Evolutionary conservation across 2,113 vertebrate genomes (phyloP), one percentile per base, ranked within the genome.

Genomic region (Cololabis saira): DNA sequence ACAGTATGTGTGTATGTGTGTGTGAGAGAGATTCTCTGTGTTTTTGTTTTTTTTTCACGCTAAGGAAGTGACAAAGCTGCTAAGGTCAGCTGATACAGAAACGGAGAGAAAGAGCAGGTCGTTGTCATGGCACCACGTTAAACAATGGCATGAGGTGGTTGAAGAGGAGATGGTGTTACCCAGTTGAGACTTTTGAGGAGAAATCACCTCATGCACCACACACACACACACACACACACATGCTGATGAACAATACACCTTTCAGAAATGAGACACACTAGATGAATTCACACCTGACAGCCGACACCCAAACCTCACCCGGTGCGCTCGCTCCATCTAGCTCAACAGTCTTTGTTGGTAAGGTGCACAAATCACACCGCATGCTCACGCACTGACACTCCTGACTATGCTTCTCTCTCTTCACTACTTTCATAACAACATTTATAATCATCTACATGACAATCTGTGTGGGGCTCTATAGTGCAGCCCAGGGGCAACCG

Each of bases 21-120:
- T 61, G 49, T 60, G 83, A 33, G 76, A 78, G 82, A 82, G 68
- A 72, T 81, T 88, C 83, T 78, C 79, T 65, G 6, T 37, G 33
- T 30, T 30, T 30, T 30, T 30, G 6, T n/a, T n/a, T 45, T 87
- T 87, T 86, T 87, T 82, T 90, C 84, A 81, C 74, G 74, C 65
- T 51, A 68, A 92, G 91, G 92, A 92, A 92, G 87, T 90, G 83
- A 88, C 91, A 90, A 91, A 92, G 91, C 90, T 93, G 92, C 85
- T 93, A 66, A 82, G 90, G 92, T 92, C 92, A 91, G 82, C 80
- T 51, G 80, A 82, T 85, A 89, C 80, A 80, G 82, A 78, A 80
- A 61, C 66, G 15, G 76, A 76, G 60, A 49, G 58, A 80, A 69
- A 74, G 83, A 75, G 62, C 3, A 15, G 87, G 90, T 90, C 81